phyloP scores from a whole-genome alignment of 1,140 invertebrate genomes.

The Eumaeus atala region DNA sequence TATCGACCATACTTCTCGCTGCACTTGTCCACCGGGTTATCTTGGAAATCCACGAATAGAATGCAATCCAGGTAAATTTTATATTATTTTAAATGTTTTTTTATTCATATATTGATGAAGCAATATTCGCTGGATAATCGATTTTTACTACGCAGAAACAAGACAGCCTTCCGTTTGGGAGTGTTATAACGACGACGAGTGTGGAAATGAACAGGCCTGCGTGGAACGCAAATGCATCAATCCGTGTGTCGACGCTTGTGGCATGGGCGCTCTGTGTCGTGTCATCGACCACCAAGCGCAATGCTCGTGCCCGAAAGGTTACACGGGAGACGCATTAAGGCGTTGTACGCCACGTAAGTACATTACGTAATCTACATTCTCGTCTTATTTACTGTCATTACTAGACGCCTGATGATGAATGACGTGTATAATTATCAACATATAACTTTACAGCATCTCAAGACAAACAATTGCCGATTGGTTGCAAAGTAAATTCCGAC shows the following conservation, averaged over 20 bases:
- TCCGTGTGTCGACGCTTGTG: slow-evolving; percentile 86
- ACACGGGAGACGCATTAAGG: slow-evolving; percentile 82
- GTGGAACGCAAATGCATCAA: slow-evolving; percentile 84
- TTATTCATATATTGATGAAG: not conserved
- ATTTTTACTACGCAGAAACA: slow-evolving; percentile 56
- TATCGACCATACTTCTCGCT: slow-evolving; percentile 82
- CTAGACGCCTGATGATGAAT: not conserved
- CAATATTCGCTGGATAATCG: slow-evolving; percentile 1
- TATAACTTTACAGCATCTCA: slow-evolving; percentile 62
- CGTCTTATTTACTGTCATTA: too few relatives aligned
- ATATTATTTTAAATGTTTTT: slow-evolving; percentile 9
- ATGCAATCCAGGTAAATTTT: slow-evolving; percentile 78
- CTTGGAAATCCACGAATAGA: slow-evolving; percentile 88
- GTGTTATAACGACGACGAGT: slow-evolving; percentile 86
- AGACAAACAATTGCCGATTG: slow-evolving; percentile 74
- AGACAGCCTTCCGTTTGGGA: slow-evolving; percentile 74
- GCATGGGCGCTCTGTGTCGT: slow-evolving; percentile 84
- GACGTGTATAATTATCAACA: not conserved
- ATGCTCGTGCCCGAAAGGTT: slow-evolving; percentile 86
- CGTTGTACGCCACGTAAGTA: slow-evolving; percentile 86
- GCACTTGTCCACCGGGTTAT: slow-evolving; percentile 85
- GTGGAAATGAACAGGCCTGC: slow-evolving; percentile 82
- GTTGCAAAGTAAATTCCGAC: slow-evolving; percentile 85
- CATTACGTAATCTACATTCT: slow-evolving; percentile 1
- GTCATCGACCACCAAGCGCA: slow-evolving; percentile 82